Conservation (phyloP, 1,140 invertebrate species). For the Pomacea maculata region DNA sequence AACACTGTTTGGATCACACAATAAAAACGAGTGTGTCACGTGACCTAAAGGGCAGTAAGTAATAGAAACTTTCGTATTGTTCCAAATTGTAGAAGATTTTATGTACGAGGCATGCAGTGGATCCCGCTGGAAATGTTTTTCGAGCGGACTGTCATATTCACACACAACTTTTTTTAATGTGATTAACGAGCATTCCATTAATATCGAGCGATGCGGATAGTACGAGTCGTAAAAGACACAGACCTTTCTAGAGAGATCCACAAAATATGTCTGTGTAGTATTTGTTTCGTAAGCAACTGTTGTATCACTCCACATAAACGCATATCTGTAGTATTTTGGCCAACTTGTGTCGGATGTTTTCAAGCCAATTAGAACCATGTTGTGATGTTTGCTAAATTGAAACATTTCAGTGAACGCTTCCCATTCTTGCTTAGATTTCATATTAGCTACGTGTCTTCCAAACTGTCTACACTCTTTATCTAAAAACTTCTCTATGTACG, state of each 20-base stretch:
- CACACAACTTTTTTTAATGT: neutral
- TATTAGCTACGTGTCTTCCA: neutral
- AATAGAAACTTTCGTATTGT: neutral
- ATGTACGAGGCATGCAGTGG: neutral
- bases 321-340: neutral
- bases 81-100: neutral
- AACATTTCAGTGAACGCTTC: neutral
- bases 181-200: neutral
- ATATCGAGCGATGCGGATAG: neutral
- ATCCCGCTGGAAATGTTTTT: neutral
- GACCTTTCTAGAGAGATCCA: neutral
- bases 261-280: neutral
- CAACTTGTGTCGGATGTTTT: neutral
- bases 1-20: constrained; percentile 2
- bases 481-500: neutral
- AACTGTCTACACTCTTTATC: neutral
- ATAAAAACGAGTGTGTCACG: constrained; percentile 2
- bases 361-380: neutral
- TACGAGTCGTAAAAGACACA: neutral
- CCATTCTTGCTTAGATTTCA: constrained; percentile 13
- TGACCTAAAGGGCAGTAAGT: neutral
- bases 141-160: neutral
- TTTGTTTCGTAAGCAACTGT: neutral
- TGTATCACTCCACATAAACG: neutral
- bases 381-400: neutral